Evolutionary conservation across 2,888 invertebrate species (phyloP), one percentile per base, ranked within the genome.

Genomic region (Listrodromus nycthemerus): DNA sequence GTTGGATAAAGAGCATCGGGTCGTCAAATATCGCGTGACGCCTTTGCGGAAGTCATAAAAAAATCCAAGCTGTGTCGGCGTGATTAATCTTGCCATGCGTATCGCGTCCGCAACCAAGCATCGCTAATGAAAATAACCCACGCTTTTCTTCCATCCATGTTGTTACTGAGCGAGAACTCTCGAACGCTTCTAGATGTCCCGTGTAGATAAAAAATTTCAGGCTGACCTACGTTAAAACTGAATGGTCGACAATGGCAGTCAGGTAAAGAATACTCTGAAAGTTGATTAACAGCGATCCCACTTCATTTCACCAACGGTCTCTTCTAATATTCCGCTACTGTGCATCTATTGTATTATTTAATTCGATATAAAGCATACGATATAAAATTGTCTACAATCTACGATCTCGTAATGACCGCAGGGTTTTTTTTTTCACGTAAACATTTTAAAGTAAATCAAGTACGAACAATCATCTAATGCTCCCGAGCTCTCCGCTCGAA

Each of bases 51-150:
- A 55, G 55, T 55, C 24, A 24, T 55, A 55, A 55, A 55, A 21
- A 24, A 24, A 55, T 55, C 21, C 24, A 55, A 21, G 0, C 10
- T 24, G 24, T 13, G 13, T 1, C 55, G 24, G 24, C 7, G 21
- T 37, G 70, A 71, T 81, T 33, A 71, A 45, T 30, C n/a, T 21
- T 24, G 27, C 16, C 27, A 5, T 3, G 58, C 8, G 70, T 27
- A 6, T 67, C 58, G 58, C 71, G 41, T 82, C 66, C n/a, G 10
- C 27, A 58, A 30, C 24, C 45, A 19, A 41, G 69, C 41, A 48
- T 69, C 41, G 19, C 33, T 27, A 48, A 19, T 50, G 21, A 70
- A 69, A 73, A 80, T 75, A 69, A 69, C 63, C 69, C 33, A 80
- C 63, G 41, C 21, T 13, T 13, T 50, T 19, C n/a, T 45, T 61